A percentile compares a stretch with the other conserved stretches of the same genome.
Evolutionary conservation across 2,113 vertebrate genomes (phyloP).

Genomic region (Gulo gulo): DNA sequence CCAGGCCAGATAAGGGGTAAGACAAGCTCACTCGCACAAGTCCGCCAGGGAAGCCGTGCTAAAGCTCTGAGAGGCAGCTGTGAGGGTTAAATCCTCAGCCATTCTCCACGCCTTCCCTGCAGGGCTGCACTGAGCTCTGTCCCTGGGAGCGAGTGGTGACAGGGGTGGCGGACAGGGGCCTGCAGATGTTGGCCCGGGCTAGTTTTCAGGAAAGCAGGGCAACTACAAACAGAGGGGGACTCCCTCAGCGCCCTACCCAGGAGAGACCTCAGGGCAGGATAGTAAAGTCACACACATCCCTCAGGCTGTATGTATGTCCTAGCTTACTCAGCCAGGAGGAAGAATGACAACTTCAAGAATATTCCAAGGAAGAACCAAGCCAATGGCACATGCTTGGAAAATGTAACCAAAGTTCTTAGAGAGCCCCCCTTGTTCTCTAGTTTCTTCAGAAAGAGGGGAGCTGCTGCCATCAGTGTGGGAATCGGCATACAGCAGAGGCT

Average conservation of each 20-base stretch:
- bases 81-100: not conserved
- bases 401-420: not conserved
- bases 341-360: not conserved
- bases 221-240: not conserved
- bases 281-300: not conserved
- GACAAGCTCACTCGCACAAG: not conserved
- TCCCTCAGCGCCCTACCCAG: not conserved
- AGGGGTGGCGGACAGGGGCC: not conserved
- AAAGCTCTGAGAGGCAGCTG: not conserved
- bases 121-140: not conserved
- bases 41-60: not conserved
- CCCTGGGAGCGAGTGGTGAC: not conserved
- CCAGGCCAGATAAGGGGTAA: not conserved
- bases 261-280: not conserved
- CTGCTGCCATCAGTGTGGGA: not conserved
- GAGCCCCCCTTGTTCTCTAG: not conserved
- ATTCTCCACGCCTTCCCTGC: not conserved
- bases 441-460: constrained; percentile 9
- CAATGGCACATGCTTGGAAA: not conserved
- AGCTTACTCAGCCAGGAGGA: not conserved
- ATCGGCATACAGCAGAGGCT: not conserved
- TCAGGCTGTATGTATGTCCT: not conserved
- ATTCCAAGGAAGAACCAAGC: not conserved
- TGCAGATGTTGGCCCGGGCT: not conserved
- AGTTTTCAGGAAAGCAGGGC: not conserved